Conservation (phyloP, 2,888 invertebrate genomes). For the Torymus texanus region DNA sequence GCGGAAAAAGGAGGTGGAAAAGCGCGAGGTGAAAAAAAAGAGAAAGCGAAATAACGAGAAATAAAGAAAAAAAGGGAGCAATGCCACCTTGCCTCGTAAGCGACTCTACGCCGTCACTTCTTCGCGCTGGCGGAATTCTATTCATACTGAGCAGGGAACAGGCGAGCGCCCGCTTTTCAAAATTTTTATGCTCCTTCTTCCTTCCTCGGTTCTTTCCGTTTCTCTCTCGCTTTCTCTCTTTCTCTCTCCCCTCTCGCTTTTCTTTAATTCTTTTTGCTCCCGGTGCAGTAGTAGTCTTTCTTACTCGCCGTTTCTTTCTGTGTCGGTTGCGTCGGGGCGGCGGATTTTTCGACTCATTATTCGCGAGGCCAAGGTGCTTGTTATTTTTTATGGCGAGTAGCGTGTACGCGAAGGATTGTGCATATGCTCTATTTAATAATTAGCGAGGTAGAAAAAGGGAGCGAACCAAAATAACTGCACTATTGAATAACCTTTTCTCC, state of each 20-base stretch:
- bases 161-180: conserved; percentile 30
- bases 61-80: conserved; percentile 11
- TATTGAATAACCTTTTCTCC: too few species aligned
- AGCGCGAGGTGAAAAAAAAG: neutral
- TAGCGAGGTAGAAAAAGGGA: neutral
- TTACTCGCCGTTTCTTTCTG: neutral
- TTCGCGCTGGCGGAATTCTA: conserved; percentile 45
- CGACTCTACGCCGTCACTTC: conserved; percentile 35
- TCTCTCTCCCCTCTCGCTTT: neutral
- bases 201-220: neutral
- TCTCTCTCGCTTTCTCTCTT: neutral
- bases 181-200: conserved; percentile 34
- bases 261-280: too few species aligned
- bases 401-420: neutral
- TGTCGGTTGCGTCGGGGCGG: neutral
- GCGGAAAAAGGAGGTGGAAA: neutral
- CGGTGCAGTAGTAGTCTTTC: neutral
- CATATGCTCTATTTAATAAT: conserved; percentile 27
- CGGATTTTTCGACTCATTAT: conserved; percentile 15
- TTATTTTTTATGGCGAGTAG: neutral
- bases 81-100: neutral
- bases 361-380: neutral
- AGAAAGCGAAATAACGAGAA: neutral
- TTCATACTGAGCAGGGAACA: conserved; percentile 31
- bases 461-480: neutral